Conservation (phyloP, 2,113 vertebrate genomes). For the Mesembrinibis cayennensis region DNA sequence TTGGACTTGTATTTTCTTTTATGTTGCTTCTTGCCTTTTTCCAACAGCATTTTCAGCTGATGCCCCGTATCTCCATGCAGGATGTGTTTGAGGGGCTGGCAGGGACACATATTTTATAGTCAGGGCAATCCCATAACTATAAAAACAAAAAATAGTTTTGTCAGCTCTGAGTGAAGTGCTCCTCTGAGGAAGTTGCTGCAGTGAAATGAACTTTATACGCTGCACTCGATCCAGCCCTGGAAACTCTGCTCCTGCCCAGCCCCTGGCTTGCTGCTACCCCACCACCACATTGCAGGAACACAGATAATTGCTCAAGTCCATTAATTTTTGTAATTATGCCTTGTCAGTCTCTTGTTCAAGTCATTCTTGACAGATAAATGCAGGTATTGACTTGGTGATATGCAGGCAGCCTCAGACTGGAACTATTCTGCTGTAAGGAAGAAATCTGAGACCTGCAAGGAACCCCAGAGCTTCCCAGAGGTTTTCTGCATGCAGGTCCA, state of each 20-base stretch:
- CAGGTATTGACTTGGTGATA: background rate
- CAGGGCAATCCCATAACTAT: background rate
- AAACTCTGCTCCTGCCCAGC: background rate
- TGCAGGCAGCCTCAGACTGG: background rate
- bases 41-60: background rate
- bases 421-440: background rate
- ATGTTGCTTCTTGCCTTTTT: background rate
- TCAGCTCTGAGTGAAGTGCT: background rate
- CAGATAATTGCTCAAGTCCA: background rate
- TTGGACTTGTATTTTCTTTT: background rate
- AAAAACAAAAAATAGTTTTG: background rate
- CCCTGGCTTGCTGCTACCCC: background rate
- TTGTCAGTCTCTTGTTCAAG: background rate
- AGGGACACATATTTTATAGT: background rate
- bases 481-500: rapidly evolving
- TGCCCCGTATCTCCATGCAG: rapidly evolving
- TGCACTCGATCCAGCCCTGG: background rate
- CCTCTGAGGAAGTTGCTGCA: background rate
- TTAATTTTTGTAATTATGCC: background rate
- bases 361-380: background rate
- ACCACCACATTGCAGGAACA: background rate
- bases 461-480: background rate
- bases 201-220: background rate
- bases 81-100: background rate
- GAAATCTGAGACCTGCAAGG: background rate